Percentiles rank a stretch among this genome's conserved stretches.
phyloP scores from a whole-genome alignment of 2,797 vertebrate genomes.

The Onychomys arenicola region DNA sequence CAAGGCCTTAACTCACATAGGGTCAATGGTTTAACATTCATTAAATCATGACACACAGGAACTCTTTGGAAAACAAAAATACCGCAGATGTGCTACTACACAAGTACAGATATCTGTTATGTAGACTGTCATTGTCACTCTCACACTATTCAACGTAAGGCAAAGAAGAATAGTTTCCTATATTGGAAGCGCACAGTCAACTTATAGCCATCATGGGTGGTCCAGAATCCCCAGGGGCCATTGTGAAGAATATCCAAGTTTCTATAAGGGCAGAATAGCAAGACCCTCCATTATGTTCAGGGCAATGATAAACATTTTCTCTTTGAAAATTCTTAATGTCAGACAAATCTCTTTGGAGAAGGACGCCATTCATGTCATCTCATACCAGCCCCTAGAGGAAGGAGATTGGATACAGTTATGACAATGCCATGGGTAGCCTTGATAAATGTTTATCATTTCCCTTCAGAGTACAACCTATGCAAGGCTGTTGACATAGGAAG shows the following conservation, averaged over 20 bases:
- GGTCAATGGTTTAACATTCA: neutral
- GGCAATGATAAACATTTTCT: neutral
- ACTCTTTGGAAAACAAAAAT: neutral
- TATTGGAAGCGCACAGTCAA: neutral
- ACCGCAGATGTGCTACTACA: neutral
- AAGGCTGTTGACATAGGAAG: neutral
- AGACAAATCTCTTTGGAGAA: neutral
- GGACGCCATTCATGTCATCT: neutral
- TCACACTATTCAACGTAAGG: neutral
- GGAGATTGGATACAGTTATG: neutral
- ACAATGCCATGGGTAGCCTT: neutral
- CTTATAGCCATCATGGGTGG: neutral
- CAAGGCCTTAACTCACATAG: neutral
- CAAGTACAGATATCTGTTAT: neutral
- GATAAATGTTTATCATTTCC: neutral
- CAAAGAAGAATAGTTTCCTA: neutral
- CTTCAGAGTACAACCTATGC: neutral
- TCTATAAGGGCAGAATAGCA: neutral
- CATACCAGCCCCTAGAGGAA: neutral
- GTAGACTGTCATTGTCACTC: neutral
- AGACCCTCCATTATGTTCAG: neutral
- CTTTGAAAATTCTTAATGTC: neutral
- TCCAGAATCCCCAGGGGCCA: neutral
- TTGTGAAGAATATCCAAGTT: neutral
- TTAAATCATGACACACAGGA: neutral